phyloP scores from a whole-genome alignment of 2,113 vertebrate genomes.

The Progne subis region DNA sequence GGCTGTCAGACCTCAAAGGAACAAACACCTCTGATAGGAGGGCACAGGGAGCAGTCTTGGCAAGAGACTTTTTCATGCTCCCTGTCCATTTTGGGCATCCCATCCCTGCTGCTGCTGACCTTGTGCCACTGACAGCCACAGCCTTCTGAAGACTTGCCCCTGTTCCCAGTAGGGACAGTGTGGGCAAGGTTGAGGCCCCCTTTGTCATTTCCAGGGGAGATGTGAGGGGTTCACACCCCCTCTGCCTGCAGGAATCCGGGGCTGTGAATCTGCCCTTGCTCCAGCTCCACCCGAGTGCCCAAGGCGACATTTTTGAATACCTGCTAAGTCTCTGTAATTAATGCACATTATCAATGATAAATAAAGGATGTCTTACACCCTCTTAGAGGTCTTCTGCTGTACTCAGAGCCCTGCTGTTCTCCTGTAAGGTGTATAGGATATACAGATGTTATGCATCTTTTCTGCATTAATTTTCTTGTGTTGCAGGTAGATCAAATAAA shows the following conservation, averaged over 20 bases:
- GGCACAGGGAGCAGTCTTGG: not conserved
- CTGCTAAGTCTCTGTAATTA: not conserved
- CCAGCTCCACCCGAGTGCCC: not conserved
- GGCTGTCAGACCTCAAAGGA: not conserved
- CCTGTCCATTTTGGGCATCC: not conserved
- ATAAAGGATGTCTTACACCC: not conserved
- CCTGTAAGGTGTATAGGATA: not conserved
- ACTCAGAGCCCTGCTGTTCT: not conserved
- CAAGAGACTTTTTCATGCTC: not conserved
- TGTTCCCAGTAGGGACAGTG: not conserved
- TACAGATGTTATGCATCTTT: not conserved
- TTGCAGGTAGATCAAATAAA: not conserved
- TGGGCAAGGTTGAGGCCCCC: not conserved
- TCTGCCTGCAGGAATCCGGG: not conserved
- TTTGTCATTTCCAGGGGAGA: not conserved
- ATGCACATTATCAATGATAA: not conserved
- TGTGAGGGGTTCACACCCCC: not conserved
- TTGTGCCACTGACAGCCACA: not conserved
- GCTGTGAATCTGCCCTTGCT: not conserved
- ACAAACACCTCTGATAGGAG: fast-evolving
- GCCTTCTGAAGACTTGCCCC: not conserved
- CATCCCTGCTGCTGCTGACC: not conserved
- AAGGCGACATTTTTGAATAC: not conserved
- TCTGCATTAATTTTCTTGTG: not conserved
- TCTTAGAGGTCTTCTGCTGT: not conserved